These are phyloP conservation scores for Maniola hyperantus DNA, from an alignment of 2,888 invertebrate genomes.

Conservation along the genomic window DNA sequence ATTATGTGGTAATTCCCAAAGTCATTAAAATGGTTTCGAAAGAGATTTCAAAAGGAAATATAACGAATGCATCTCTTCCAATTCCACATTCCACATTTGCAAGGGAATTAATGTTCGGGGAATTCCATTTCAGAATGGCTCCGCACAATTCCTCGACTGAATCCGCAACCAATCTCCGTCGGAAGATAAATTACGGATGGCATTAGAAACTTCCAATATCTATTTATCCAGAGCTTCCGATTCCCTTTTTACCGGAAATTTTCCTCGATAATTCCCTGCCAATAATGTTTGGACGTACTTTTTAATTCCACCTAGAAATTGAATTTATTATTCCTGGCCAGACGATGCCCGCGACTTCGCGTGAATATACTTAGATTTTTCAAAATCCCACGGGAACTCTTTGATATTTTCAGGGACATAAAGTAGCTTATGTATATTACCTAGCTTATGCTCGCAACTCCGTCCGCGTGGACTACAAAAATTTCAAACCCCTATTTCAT, in stretches of 20 bases:
- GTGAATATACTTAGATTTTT: too few species aligned
- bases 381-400: neutral
- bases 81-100: slow-evolving; percentile 31
- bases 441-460: too few species aligned
- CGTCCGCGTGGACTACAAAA: too few species aligned
- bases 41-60: slow-evolving; percentile 15
- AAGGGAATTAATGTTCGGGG: slow-evolving; percentile 40
- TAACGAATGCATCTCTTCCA: slow-evolving; percentile 29
- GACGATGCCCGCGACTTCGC: too few species aligned
- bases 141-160: slow-evolving; percentile 42
- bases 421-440: too few species aligned
- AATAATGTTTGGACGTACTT: slow-evolving; percentile 29
- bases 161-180: slow-evolving; percentile 42
- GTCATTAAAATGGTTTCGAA: slow-evolving; percentile 15
- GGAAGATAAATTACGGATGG: slow-evolving; percentile 44
- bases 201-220: slow-evolving; percentile 43
- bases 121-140: slow-evolving; percentile 41
- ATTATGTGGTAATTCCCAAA: neutral
- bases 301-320: slow-evolving; percentile 3
- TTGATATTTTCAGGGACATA: too few species aligned
- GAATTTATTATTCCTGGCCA: neutral
- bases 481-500: too few species aligned
- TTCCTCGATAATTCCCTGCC: slow-evolving; percentile 30
- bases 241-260: slow-evolving; percentile 26
- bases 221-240: slow-evolving; percentile 37